A percentile compares a stretch with the other conserved stretches of the same genome.
Evolutionary conservation across 2,888 invertebrate genomes (phyloP).

Genomic region (Pyralis farinalis): DNA sequence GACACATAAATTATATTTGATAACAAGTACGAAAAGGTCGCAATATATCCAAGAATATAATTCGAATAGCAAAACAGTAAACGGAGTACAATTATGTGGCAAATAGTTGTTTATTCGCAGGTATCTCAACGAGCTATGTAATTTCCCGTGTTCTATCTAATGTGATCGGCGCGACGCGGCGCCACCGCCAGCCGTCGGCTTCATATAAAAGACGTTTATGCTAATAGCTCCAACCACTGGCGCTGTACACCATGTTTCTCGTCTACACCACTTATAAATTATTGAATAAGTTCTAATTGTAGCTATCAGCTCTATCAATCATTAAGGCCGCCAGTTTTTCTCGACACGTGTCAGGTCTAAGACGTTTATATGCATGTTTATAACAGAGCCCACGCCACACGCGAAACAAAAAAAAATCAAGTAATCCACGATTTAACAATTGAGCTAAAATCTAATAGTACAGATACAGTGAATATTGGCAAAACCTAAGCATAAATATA

Average conservation of each 20-base stretch:
- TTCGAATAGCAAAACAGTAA: slow-evolving; percentile 52
- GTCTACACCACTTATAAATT: slow-evolving; percentile 59
- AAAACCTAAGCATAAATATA: too few species aligned
- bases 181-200: slow-evolving; percentile 63
- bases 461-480: too few species aligned
- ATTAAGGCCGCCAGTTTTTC: slow-evolving; percentile 33
- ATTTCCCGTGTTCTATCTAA: slow-evolving; percentile 69
- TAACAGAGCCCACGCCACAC: too few species aligned
- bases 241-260: slow-evolving; percentile 49
- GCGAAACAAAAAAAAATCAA: too few species aligned
- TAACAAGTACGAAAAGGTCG: slow-evolving; percentile 32
- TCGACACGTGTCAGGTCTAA: slow-evolving; percentile 25
- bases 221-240: slow-evolving; percentile 58
- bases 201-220: slow-evolving; percentile 66
- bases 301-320: slow-evolving; percentile 60
- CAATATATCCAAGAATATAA: slow-evolving; percentile 29
- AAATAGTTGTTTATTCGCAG: slow-evolving; percentile 63
- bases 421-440: too few species aligned
- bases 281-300: slow-evolving; percentile 65
- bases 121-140: slow-evolving; percentile 64
- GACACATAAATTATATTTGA: too few species aligned
- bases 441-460: too few species aligned
- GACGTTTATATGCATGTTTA: slow-evolving; percentile 3
- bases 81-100: slow-evolving; percentile 63
- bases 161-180: slow-evolving; percentile 67